A percentile compares a stretch with the other conserved stretches of the same genome.
These are phyloP conservation scores for Oithona nana DNA, from an alignment of 2,888 invertebrate genomes.

Conservation along the genomic window DNA sequence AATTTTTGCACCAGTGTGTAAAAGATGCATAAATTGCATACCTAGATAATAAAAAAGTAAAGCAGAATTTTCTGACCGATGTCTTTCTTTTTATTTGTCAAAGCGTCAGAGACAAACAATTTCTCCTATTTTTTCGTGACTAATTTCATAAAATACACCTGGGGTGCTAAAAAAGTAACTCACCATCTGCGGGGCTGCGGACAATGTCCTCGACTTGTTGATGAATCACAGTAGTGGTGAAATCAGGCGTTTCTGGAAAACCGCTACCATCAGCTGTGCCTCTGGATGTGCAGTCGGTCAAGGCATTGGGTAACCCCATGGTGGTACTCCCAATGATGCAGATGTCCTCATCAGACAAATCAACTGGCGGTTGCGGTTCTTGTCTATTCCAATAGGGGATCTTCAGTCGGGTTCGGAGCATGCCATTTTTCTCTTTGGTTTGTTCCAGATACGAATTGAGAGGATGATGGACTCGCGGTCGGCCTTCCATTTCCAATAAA, in stretches of 20 bases:
- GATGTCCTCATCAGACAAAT: neutral
- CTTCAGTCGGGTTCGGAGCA: conserved; percentile 55
- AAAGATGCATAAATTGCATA: too few species aligned
- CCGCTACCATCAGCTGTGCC: conserved; percentile 53
- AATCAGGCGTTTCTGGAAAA: neutral
- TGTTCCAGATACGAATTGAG: conserved; percentile 67
- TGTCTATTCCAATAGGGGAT: conserved; percentile 7
- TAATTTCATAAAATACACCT: too few species aligned
- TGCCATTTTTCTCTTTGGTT: conserved; percentile 69
- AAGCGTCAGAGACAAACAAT: too few species aligned
- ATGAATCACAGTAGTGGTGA: neutral
- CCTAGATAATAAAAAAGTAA: too few species aligned
- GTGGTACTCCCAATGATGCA: conserved; percentile 24
- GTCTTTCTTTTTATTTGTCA: too few species aligned
- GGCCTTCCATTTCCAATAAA: conserved; percentile 54
- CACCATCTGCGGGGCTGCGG: too few species aligned
- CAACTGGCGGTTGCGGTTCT: conserved; percentile 1
- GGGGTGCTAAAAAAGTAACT: too few species aligned
- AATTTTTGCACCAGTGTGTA: too few species aligned
- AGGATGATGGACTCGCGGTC: conserved; percentile 56
- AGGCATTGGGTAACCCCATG: too few species aligned
- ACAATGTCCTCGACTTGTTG: too few species aligned
- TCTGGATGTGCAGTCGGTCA: conserved; percentile 52
- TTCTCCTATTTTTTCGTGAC: too few species aligned
- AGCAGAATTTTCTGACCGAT: too few species aligned